Evolutionary conservation across 1,140 invertebrate species (phyloP), one percentile per base, ranked within the genome.

Genomic region (Arion vulgaris): DNA sequence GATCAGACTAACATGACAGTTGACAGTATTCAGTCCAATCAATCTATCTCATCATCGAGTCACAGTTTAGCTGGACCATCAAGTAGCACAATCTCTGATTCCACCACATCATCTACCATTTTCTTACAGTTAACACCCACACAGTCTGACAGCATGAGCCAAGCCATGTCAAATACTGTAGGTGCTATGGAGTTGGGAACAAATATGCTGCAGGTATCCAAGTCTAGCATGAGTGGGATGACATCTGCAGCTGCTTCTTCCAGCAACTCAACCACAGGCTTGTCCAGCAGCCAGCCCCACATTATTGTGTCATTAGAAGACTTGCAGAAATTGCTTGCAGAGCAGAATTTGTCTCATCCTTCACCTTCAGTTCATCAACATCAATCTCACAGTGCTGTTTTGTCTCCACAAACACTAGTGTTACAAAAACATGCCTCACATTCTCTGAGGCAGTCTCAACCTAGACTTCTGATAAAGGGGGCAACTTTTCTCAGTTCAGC

Each of bases 261-360:
- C 1, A 57, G 53, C 28, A 68, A 38, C 15, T 2, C 23, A 5
- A 32, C 53, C 38, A 5, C 76, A 57, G 62, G 2, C n/a, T 34
- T 13, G 4, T 34, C 36, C 11, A 71, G 4, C n/a, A 71, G 38
- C 34, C 62, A 72, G 45, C 77, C 77, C n/a, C 78, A 80, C 7
- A 80, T 80, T 34, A 74, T 57, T n/a, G 15, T 81, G n/a, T 73
- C 80, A 0, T 39, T 81, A 34, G 80, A 81, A 5, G 80, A 81
- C 17, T 34, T 81, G 15, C 41, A 81, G 32, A 74, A 81, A 34
- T 39, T 81, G 28, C 49, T 81, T 39, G 19, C 71, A 28, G 45
- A 81, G 32, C 68, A 81, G 45, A 81, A 38, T 28, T 17, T 41
- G 9, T 32, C 41, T 38, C 71, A 57, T 32, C 28, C 39, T 13